Conservation (phyloP, 2,797 vertebrate genomes). For the Enteromius fasciolatus region DNA sequence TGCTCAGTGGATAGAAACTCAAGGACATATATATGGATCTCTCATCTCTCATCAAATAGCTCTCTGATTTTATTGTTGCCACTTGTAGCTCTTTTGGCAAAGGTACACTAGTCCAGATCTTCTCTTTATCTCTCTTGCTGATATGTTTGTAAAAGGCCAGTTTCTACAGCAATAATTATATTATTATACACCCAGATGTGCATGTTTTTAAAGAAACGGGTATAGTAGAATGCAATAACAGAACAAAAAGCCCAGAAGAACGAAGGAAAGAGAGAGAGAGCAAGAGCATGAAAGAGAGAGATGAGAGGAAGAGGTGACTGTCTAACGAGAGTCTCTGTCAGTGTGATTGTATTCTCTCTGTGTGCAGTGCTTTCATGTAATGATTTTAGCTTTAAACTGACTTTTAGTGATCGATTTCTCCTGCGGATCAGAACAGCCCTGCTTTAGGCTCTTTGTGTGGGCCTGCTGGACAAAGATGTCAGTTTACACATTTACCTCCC, state of each 20-base stretch:
- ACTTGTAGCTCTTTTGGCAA: slow-evolving; percentile 48
- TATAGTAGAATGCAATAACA: slow-evolving; percentile 61
- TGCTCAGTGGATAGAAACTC: slow-evolving; percentile 27
- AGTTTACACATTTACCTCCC: slow-evolving; percentile 77
- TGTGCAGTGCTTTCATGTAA: slow-evolving; percentile 70
- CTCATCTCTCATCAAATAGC: slow-evolving; percentile 37
- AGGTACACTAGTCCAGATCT: slow-evolving; percentile 34
- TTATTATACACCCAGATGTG: slow-evolving; percentile 1
- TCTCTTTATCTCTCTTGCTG: neutral
- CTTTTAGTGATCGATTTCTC: slow-evolving; percentile 77
- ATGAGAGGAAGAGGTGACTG: slow-evolving; percentile 29
- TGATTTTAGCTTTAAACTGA: slow-evolving; percentile 83
- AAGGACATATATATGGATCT: slow-evolving; percentile 42
- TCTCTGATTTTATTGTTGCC: slow-evolving; percentile 46
- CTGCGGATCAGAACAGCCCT: slow-evolving; percentile 76
- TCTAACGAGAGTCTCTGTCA: slow-evolving; percentile 46
- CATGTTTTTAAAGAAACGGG: neutral
- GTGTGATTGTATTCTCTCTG: slow-evolving; percentile 47
- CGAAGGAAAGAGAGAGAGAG: slow-evolving; percentile 26
- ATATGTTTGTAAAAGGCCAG: slow-evolving; percentile 7
- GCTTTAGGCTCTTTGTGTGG: slow-evolving; percentile 67
- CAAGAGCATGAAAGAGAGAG: slow-evolving; percentile 28
- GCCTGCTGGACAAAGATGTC: slow-evolving; percentile 70
- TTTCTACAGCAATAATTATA: neutral
- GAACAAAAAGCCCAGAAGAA: slow-evolving; percentile 49